phyloP scores from a whole-genome alignment of 2,888 invertebrate species.

The Julus scandinavius region DNA sequence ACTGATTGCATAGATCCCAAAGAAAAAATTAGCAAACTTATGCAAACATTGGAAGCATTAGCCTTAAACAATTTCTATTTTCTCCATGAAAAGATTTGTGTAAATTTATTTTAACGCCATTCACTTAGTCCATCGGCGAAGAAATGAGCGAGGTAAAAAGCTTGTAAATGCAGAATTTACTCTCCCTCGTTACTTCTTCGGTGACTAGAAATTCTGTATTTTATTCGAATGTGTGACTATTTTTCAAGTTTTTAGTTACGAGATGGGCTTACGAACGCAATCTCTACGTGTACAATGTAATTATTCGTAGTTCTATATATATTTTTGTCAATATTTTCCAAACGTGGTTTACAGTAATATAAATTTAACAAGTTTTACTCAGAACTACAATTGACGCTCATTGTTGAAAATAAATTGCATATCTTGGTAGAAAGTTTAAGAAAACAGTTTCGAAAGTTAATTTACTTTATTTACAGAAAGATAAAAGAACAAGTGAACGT shows the following conservation, averaged over 20 bases:
- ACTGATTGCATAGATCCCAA: not conserved
- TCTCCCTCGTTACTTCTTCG: not conserved
- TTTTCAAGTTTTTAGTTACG: conserved; percentile 10
- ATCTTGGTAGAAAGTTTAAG: conserved; percentile 34
- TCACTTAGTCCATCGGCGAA: not conserved
- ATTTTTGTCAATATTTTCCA: conserved; percentile 22
- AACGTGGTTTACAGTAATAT: conserved; percentile 36
- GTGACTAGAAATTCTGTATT: not conserved
- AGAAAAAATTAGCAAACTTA: not conserved
- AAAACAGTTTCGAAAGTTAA: not conserved
- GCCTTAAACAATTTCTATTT: not conserved
- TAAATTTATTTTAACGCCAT: not conserved
- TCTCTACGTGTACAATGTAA: not conserved
- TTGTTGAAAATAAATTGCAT: conserved; percentile 40
- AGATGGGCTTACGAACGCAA: not conserved
- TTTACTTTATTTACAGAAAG: conserved; percentile 29
- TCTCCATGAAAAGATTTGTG: not conserved
- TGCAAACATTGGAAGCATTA: not conserved
- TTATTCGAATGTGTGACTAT: not conserved
- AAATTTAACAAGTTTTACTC: conserved; percentile 29
- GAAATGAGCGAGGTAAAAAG: not conserved
- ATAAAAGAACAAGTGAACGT: not conserved
- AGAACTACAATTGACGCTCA: not conserved
- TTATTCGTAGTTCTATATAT: conserved; percentile 15
- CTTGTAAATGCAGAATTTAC: not conserved